These are phyloP conservation scores for Hyperopisus bebe DNA, from an alignment of 2,113 vertebrate species.

Conservation along the genomic window DNA sequence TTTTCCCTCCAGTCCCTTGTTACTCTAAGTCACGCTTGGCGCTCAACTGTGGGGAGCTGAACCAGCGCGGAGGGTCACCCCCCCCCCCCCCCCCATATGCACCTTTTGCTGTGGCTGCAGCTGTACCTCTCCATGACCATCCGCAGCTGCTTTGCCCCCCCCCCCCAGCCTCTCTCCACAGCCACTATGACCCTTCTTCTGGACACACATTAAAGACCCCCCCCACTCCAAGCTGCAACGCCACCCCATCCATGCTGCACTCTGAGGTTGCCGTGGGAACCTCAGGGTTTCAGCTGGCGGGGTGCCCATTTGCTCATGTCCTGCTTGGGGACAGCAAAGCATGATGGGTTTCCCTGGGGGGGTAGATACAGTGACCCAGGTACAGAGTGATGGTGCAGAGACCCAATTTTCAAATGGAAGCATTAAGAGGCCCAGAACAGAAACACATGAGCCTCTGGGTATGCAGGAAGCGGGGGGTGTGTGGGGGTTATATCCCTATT, in stretches of 20 bases:
- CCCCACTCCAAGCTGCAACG: neutral
- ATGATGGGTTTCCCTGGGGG: constrained; percentile 9
- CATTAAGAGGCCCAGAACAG: neutral
- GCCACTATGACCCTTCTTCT: constrained; percentile 26
- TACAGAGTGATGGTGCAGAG: neutral
- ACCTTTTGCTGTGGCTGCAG: constrained; percentile 40
- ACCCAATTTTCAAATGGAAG: neutral
- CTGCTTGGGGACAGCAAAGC: constrained; percentile 21
- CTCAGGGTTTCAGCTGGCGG: constrained; percentile 41
- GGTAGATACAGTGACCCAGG: constrained; percentile 5
- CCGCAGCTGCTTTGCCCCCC: constrained; percentile 40
- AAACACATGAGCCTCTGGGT: neutral
- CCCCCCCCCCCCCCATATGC: constrained; percentile 26
- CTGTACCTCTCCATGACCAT: constrained; percentile 24
- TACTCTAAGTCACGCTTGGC: constrained; percentile 30
- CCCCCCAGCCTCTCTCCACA: constrained; percentile 8
- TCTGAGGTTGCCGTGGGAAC: constrained; percentile 21
- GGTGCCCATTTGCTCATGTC: constrained; percentile 23
- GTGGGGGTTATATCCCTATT: neutral
- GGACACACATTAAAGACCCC: constrained; percentile 36
- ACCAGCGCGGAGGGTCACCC: constrained; percentile 33
- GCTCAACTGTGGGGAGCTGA: constrained; percentile 34
- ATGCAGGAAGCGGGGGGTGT: neutral
- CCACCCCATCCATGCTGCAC: constrained; percentile 27
- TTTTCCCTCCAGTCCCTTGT: constrained; percentile 9